Evolutionary conservation across 2,888 invertebrate genomes (phyloP), one percentile per base, ranked within the genome.

Genomic region (Hypomecis punctinalis): DNA sequence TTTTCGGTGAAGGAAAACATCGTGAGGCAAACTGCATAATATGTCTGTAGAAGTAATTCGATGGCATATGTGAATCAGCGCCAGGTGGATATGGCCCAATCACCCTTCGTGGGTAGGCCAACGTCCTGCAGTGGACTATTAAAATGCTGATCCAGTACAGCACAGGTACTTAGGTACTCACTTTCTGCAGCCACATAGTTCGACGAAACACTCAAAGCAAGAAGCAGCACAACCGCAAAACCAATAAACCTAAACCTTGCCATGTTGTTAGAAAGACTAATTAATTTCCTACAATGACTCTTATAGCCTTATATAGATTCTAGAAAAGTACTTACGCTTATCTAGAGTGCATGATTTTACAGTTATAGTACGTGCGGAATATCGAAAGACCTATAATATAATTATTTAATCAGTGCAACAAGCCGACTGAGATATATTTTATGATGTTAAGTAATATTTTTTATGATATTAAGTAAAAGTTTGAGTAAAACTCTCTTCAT

Each of bases 291-390:
- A 42, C 46, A 46, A 49, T 43, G 43, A 59, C 9, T 48, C 13
- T 6, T 7, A 7, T 1, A 8, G n/a, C 42, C 42, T 49, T 64
- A 52, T 60, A 64, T 60, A 64, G 51, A 45, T 33, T 40, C 37
- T 52, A 13, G 7, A 47, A 13, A 40, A 10, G 39, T 48, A 65
- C 61, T 61, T 48, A 47, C 1, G 6, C 42, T 65, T 58, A 66
- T 58, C 65, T 54, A 23, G 53, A 66, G 65, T 66, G 53, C 35
- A 45, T 37, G 53, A 63, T 54, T 47, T 43, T 23, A 39, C 7
- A 33, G 5, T 47, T 52, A 6, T 37, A 43, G 9, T 42, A 53
- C 46, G 48, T 37, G 3, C 58, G 23, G 23, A 35, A 49, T 39
- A 11, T n/a, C 13, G 3, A 49, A 13, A 55, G 61, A 42, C 53